A percentile compares a stretch with the other conserved stretches of the same genome.
phyloP scores from a whole-genome alignment of 2,888 invertebrate genomes.

The Bellardia bayeri region DNA sequence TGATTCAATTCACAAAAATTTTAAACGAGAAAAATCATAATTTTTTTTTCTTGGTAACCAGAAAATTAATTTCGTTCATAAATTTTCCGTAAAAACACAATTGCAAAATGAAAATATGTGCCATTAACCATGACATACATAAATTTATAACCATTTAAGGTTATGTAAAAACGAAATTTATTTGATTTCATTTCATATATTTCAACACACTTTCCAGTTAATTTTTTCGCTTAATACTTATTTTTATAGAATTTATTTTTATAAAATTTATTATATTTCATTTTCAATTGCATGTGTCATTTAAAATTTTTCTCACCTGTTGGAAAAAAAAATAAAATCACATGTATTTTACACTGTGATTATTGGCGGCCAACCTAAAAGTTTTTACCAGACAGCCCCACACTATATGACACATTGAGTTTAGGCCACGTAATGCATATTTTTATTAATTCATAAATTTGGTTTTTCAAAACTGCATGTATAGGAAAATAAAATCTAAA shows the following conservation, averaged over 20 bases:
- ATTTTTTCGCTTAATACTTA: not conserved
- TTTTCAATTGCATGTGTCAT: constrained; percentile 33
- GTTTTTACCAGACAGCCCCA: not conserved
- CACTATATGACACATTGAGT: not conserved
- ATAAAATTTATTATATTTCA: not conserved
- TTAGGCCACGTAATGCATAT: constrained; percentile 34
- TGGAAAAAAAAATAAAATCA: constrained; percentile 16
- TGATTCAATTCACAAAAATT: constrained; percentile 5
- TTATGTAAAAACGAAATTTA: constrained; percentile 6
- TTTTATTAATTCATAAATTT: not conserved
- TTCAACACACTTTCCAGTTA: constrained; percentile 13
- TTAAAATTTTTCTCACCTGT: constrained; percentile 42
- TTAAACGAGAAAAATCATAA: not conserved
- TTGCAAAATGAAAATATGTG: not conserved
- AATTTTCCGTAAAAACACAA: not conserved
- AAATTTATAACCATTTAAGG: constrained; percentile 18
- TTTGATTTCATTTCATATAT: not conserved
- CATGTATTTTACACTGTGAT: constrained; percentile 27
- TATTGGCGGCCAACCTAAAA: constrained; percentile 20
- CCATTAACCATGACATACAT: constrained; percentile 7
- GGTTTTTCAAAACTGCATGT: not conserved
- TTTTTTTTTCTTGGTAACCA: not conserved
- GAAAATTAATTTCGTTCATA: constrained; percentile 2
- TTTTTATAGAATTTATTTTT: not conserved
- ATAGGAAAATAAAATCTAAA: not conserved